Evolutionary conservation across 1,140 invertebrate species (phyloP).

Genomic region (Panagrolaimus sp.): DNA sequence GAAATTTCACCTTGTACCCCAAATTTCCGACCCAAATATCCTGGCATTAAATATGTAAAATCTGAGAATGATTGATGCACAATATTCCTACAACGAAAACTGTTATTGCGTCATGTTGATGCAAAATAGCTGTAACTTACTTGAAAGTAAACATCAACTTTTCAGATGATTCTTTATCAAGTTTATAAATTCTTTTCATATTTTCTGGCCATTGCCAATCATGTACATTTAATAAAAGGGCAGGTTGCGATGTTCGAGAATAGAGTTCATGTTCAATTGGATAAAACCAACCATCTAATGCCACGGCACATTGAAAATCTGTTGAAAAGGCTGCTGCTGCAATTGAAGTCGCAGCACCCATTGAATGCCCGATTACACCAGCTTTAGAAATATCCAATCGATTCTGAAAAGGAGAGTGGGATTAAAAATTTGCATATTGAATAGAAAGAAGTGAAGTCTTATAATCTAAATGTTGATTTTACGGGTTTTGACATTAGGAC

Average conservation of each 20-base stretch:
- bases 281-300: slow-evolving; percentile 71
- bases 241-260: slow-evolving; percentile 63
- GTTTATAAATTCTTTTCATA: slow-evolving; percentile 64
- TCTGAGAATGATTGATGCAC: slow-evolving; percentile 62
- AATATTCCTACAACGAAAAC: slow-evolving; percentile 57
- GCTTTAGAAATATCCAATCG: slow-evolving; percentile 65
- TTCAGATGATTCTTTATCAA: slow-evolving; percentile 27
- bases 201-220: slow-evolving; percentile 68
- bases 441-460: no score
- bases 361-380: slow-evolving; percentile 68
- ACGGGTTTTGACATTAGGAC: no score
- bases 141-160: slow-evolving; percentile 47
- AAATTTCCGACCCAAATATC: slow-evolving; percentile 58
- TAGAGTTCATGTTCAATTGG: slow-evolving; percentile 64
- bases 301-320: slow-evolving; percentile 64
- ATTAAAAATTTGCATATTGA: slow-evolving; percentile 16
- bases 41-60: slow-evolving; percentile 61
- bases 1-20: slow-evolving; percentile 57
- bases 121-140: slow-evolving; percentile 26
- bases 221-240: slow-evolving; percentile 68
- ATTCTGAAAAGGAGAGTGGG: slow-evolving; percentile 59
- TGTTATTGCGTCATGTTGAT: slow-evolving; percentile 12
- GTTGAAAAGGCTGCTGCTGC: slow-evolving; percentile 62
- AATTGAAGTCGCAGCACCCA: slow-evolving; percentile 68
- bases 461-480: no score